Percentiles rank a stretch among this genome's conserved stretches.
These are phyloP conservation scores for Osmerus eperlanus DNA, from an alignment of 2,113 vertebrate genomes.

Conservation along the genomic window DNA sequence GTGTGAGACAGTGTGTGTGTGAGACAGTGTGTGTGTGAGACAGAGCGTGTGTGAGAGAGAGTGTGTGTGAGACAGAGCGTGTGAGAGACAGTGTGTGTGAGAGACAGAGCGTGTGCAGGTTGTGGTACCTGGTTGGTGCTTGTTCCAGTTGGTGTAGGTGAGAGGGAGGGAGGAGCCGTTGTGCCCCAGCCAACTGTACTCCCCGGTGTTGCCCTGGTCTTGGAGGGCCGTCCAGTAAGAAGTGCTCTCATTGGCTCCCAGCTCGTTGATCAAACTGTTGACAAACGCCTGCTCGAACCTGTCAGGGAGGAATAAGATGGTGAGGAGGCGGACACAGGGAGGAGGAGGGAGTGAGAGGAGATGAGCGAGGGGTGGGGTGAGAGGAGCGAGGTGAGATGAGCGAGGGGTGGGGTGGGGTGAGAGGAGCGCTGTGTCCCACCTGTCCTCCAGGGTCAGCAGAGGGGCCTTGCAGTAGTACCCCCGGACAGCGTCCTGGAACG, in stretches of 20 bases:
- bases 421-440: slow-evolving; percentile 63
- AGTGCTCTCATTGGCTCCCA: slow-evolving; percentile 60
- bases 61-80: too few species aligned
- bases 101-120: neutral
- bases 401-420: neutral
- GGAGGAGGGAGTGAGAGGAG: neutral
- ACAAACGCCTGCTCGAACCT: slow-evolving; percentile 96
- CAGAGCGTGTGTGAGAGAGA: too few species aligned
- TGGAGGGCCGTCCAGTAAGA: slow-evolving; percentile 88
- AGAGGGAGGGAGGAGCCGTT: slow-evolving; percentile 55
- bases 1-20: neutral
- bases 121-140: slow-evolving; percentile 80
- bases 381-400: neutral
- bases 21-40: neutral
- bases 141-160: slow-evolving; percentile 87
- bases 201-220: slow-evolving; percentile 74
- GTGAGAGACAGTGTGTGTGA: neutral
- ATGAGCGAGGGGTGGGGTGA: neutral
- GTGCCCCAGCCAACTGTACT: slow-evolving; percentile 80
- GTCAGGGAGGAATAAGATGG: neutral
- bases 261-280: slow-evolving; percentile 80
- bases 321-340: neutral
- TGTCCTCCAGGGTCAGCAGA: slow-evolving; percentile 84
- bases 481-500: slow-evolving; percentile 74
- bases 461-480: slow-evolving; percentile 87